Base-by-base conservation (phyloP, 1,140 invertebrate genomes). In the Odontomachus brunneus region DNA sequence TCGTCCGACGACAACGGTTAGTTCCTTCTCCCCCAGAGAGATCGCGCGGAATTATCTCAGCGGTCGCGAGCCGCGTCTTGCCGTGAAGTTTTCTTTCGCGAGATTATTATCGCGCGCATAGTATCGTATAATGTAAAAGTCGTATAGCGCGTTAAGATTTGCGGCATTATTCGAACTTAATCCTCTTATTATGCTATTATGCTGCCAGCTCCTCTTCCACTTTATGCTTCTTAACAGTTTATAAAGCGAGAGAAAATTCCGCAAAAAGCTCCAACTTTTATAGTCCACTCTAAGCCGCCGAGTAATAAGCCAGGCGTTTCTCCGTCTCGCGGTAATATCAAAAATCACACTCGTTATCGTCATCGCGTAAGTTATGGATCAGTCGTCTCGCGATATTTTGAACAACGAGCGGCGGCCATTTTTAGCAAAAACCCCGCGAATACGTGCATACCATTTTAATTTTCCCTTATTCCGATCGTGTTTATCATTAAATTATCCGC, bases 131-230 rank as follows among this genome's bases (percentile, higher is more conserved):
- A 80, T 71, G 53, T 71, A 48, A 71, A 80, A 71, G 75, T 63
- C 44, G 44, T 71, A 80, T 44, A 80, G 24, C 22, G 65, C 51
- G 51, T 57, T 80, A 80, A 80, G 65, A 80, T 80, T 80, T 80
- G 75, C 53, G 24, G 22, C 55, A 69, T 80, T 80, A 71, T 80
- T 80, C 75, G 65, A 71, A 80, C 49, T 69, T 80, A 80, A 80
- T 80, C 75, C 38, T 80, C 63, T 80, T 80, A 80, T 80, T 80
- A 80, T 80, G 75, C 51, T 69, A 57, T 80, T 80, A 80, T 48
- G 67, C 51, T 80, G 44, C 38, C 38, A 71, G 75, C 22, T 80
- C 38, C 69, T 80, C 22, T n/a, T 38, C 49, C 24, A 29, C 65
- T 80, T 78, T 69, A 26, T 55, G 53, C 75, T 80, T 71, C 33